Base-by-base conservation (phyloP, 1,140 invertebrate genomes). In the Drosophila chauvacae region DNA sequence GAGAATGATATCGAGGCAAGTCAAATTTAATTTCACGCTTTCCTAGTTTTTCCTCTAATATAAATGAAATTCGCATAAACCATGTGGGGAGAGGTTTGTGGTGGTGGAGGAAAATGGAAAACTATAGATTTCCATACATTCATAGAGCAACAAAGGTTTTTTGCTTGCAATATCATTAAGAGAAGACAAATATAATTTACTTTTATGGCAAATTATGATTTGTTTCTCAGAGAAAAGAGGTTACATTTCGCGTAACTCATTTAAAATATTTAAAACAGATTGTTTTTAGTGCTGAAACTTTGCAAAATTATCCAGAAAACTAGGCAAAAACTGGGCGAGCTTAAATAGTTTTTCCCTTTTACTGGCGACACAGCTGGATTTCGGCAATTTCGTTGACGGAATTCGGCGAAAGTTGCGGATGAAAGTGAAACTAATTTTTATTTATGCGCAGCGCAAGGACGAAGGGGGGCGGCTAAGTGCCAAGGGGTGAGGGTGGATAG, bases 11-110 rank as follows among this genome's bases (percentile, higher is more conserved):
- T 90, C 47, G 76, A 69, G 42, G 64, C 80, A 61, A 87, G 74
- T 84, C 79, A 91, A 91, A 91, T 91, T 91, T 91, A 91, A 91
- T 91, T 91, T 91, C 88, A 91, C 88, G 88, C 83, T 84, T 77
- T 80, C 81, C 68, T 72, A 82, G 58, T 70, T 81, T 58, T 70
- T 55, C 45, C 42, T 39, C 20, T 59, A 66, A 75, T 57, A 83
- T 74, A 76, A 78, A 62, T 51, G 57, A 78, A 82, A 74, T 80
- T 69, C 70, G 58, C 75, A 74, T 60, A 81, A 78, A 64, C 41
- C 42, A 63, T 37, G 18, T 23, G 16, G 64, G 35, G 1, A 50
- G 37, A 55, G 37, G 7, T 28, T 26, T 3, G 10, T 20, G 42
- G 4, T 44, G 0, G 1, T 6, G 2, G 10, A n/a, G 16, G 16